These are phyloP conservation scores for Leptobrachium ailaonicum DNA, from an alignment of 2,113 vertebrate genomes.

Conservation along the genomic window DNA sequence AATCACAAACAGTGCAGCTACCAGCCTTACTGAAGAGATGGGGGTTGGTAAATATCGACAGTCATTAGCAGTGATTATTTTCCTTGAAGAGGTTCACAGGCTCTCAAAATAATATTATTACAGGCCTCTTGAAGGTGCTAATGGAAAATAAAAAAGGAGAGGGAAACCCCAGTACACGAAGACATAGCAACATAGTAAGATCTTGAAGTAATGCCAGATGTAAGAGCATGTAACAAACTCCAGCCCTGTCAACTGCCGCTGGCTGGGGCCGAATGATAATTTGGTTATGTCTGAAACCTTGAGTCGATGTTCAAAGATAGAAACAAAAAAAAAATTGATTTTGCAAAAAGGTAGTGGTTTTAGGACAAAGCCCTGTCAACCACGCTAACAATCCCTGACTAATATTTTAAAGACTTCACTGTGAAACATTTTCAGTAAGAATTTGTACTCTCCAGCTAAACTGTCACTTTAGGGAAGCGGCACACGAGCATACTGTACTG, in stretches of 20 bases:
- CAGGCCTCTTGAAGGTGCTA: background rate
- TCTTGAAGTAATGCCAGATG: background rate
- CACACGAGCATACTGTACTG: too few relatives aligned
- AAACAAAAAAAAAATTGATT: background rate
- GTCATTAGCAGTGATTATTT: too few relatives aligned
- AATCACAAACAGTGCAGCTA: too few relatives aligned
- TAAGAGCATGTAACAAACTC: background rate
- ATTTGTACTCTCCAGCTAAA: too few relatives aligned
- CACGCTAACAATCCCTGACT: background rate
- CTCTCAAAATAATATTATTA: background rate
- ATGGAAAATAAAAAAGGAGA: background rate
- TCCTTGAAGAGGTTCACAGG: too few relatives aligned
- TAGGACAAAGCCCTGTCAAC: background rate
- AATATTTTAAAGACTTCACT: too few relatives aligned
- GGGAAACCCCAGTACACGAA: background rate
- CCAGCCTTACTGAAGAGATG: too few relatives aligned
- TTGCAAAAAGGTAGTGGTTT: background rate
- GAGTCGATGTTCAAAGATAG: background rate
- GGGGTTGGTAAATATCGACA: too few relatives aligned
- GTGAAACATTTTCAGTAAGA: too few relatives aligned
- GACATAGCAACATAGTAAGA: background rate
- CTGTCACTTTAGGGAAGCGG: too few relatives aligned
- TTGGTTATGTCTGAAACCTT: conserved; percentile 10
- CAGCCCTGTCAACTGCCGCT: conserved; percentile 12
- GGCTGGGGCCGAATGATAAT: conserved; percentile 6